phyloP scores from a whole-genome alignment of 2,888 invertebrate species.

The Pristionchus entomophagus region DNA sequence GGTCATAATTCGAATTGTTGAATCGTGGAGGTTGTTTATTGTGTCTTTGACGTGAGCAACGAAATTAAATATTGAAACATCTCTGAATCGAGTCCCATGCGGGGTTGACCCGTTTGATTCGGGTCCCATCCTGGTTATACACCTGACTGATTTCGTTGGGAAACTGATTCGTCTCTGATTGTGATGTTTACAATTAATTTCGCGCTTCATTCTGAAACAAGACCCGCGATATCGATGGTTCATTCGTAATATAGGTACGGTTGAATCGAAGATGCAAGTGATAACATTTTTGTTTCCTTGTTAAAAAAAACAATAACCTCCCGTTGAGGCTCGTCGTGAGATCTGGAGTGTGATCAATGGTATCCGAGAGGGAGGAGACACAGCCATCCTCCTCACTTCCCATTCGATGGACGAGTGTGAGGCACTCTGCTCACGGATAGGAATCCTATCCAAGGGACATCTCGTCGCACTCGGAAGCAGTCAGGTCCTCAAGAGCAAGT shows the following conservation, averaged over 20 bases:
- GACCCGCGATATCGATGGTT: neutral
- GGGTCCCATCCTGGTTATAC: no score
- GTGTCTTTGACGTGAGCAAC: no score
- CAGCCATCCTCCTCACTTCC: conserved; percentile 78
- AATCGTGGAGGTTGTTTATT: no score
- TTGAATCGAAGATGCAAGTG: neutral
- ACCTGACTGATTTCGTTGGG: no score
- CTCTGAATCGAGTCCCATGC: no score
- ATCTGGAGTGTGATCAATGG: conserved; percentile 77
- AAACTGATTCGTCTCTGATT: no score
- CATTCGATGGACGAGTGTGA: conserved; percentile 76
- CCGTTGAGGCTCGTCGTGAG: conserved; percentile 80
- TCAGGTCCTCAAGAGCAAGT: conserved; percentile 71
- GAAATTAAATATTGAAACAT: no score
- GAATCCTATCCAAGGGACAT: conserved; percentile 71
- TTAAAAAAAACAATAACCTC: neutral
- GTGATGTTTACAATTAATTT: no score
- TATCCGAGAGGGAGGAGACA: conserved; percentile 52
- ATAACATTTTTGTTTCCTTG: neutral
- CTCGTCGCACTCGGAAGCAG: conserved; percentile 71
- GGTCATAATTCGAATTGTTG: no score
- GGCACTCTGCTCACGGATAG: conserved; percentile 73
- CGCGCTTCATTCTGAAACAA: no score
- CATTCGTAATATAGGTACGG: neutral
- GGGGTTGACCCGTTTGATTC: no score